Evolutionary conservation across 2,888 invertebrate genomes (phyloP).

Genomic region (Xestia xanthographa): DNA sequence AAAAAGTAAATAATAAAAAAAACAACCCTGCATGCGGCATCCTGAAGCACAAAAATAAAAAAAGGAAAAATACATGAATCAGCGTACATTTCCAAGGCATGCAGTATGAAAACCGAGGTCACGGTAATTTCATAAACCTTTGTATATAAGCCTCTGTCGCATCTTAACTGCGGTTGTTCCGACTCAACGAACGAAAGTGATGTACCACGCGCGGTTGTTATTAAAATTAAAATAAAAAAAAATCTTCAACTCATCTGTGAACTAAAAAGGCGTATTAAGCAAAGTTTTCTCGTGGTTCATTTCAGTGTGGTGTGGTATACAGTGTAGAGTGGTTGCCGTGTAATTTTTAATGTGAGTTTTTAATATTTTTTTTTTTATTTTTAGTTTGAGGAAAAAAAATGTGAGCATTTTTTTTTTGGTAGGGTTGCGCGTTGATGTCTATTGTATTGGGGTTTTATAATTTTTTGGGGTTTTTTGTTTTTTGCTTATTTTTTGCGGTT

Average conservation of each 20-base stretch:
- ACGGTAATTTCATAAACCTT: slow-evolving; percentile 69
- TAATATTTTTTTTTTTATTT: slow-evolving; percentile 32
- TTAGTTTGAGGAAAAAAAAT: not conserved
- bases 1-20: not conserved
- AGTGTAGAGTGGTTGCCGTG: slow-evolving; percentile 72
- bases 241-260: slow-evolving; percentile 42
- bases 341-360: slow-evolving; percentile 65
- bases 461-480: not conserved
- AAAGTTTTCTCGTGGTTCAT: slow-evolving; percentile 62
- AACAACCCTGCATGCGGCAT: not conserved
- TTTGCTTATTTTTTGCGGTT: not conserved
- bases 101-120: slow-evolving; percentile 63
- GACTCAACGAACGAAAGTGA: slow-evolving; percentile 64
- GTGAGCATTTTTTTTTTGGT: slow-evolving; percentile 12
- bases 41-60: slow-evolving; percentile 23
- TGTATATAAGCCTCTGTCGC: slow-evolving; percentile 67
- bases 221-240: slow-evolving; percentile 46
- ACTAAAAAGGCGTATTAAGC: slow-evolving; percentile 53
- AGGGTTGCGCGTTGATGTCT: slow-evolving; percentile 64
- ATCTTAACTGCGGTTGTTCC: slow-evolving; percentile 68
- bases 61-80: slow-evolving; percentile 54
- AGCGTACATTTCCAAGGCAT: slow-evolving; percentile 44
- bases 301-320: slow-evolving; percentile 72
- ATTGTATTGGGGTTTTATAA: slow-evolving; percentile 25
- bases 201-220: slow-evolving; percentile 47